These are phyloP conservation scores for Steinernema hermaphroditum DNA, from an alignment of 2,888 invertebrate genomes.

Conservation along the genomic window DNA sequence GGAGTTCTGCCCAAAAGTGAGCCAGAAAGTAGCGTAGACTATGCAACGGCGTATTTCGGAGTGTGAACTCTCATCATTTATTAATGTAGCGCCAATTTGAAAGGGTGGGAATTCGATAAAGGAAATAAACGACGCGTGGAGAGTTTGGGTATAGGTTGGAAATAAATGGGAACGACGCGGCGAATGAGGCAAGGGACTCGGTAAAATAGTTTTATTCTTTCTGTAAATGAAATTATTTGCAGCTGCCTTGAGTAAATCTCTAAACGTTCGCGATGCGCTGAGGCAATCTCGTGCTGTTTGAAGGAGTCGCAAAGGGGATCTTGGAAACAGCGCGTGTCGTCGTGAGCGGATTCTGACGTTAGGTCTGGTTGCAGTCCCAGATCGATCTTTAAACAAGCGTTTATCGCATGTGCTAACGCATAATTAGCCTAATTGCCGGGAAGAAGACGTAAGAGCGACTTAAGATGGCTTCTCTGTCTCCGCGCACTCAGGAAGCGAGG, in stretches of 20 bases:
- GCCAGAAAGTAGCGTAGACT: slow-evolving; percentile 6
- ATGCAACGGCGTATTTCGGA: slow-evolving; percentile 19
- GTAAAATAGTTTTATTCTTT: slow-evolving; percentile 26
- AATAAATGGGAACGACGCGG: neutral
- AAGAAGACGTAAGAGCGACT: slow-evolving; percentile 12
- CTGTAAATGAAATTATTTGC: slow-evolving; percentile 21
- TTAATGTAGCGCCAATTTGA: slow-evolving; percentile 26
- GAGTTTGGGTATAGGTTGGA: slow-evolving; percentile 11
- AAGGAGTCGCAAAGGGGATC: neutral
- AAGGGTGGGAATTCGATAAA: slow-evolving; percentile 14
- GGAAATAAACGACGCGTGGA: slow-evolving; percentile 22
- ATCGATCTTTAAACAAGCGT: slow-evolving; percentile 25
- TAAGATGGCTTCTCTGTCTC: neutral
- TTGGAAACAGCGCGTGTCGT: neutral
- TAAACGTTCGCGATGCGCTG: neutral
- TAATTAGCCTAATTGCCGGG: slow-evolving; percentile 28
- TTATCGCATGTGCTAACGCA: slow-evolving; percentile 27
- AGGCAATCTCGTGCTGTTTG: slow-evolving; percentile 18
- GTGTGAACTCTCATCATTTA: slow-evolving; percentile 30
- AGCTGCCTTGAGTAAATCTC: slow-evolving; percentile 16
- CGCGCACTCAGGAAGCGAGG: neutral
- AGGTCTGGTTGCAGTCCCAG: neutral
- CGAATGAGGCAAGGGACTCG: neutral
- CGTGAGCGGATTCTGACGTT: neutral
- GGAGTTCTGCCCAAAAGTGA: neutral